Percentiles rank a stretch among this genome's conserved stretches.
Conservation (phyloP, 2,113 vertebrate genomes). For the Abramis brama region DNA sequence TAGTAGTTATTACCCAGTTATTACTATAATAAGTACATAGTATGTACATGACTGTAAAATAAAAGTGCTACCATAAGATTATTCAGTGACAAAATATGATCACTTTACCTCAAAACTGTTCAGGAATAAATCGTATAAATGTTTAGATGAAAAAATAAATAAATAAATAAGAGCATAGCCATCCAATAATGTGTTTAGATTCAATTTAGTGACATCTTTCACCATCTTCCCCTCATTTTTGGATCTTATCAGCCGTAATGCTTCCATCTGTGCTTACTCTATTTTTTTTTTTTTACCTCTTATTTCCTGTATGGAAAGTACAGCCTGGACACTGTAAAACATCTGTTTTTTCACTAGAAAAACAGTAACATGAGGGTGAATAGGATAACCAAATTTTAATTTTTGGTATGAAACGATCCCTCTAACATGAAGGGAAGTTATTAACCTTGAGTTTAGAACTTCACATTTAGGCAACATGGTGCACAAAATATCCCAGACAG, state of each 20-base stretch:
- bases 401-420: not conserved
- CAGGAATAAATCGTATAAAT: not conserved
- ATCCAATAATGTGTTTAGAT: not conserved
- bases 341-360: not conserved
- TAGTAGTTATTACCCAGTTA: too few species aligned
- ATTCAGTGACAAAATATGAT: not conserved
- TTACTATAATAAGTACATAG: too few species aligned
- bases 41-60: too few species aligned
- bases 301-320: not conserved
- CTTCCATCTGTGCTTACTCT: not conserved
- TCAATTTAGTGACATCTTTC: not conserved
- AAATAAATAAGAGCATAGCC: not conserved
- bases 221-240: not conserved
- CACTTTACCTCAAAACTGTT: not conserved
- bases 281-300: not conserved
- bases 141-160: not conserved
- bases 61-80: too few species aligned
- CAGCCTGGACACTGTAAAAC: not conserved
- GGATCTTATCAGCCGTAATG: not conserved
- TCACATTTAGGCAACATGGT: not conserved
- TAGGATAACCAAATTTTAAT: not conserved
- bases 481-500: not conserved
- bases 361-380: not conserved
- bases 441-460: not conserved
- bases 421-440: not conserved